phyloP scores from a whole-genome alignment of 2,797 vertebrate species.

The Siniperca scherzeri region DNA sequence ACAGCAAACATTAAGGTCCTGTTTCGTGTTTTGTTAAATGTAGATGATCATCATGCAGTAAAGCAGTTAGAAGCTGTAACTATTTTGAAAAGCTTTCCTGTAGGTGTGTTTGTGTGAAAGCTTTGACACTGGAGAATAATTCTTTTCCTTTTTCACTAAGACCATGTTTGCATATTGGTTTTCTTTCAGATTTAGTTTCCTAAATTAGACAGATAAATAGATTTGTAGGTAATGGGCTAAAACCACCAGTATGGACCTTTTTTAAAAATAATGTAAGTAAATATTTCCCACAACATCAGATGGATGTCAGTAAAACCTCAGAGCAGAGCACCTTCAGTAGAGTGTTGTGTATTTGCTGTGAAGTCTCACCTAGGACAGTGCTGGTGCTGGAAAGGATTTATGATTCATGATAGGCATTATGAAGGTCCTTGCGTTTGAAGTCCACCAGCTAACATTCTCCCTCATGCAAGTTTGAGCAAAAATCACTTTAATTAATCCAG shows the following conservation, averaged over 20 bases:
- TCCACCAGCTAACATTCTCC: conserved; percentile 44
- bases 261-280: background rate
- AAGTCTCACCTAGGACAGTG: conserved; percentile 13
- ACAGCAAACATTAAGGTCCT: background rate
- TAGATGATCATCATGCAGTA: background rate
- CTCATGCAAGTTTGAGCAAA: conserved; percentile 59
- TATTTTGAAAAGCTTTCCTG: background rate
- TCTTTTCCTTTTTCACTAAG: background rate
- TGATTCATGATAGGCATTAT: conserved; percentile 40
- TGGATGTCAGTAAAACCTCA: background rate
- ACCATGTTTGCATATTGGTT: background rate
- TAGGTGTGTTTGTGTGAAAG: background rate
- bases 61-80: background rate
- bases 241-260: background rate
- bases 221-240: background rate
- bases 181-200: background rate
- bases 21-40: background rate
- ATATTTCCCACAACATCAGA: background rate
- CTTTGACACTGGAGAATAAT: background rate
- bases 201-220: background rate
- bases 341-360: background rate
- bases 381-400: conserved; percentile 9
- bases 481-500: conserved; percentile 72
- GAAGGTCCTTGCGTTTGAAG: conserved; percentile 59
- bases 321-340: background rate